These are phyloP conservation scores for Microctonus aethiopoides DNA, from an alignment of 2,888 invertebrate genomes.

Conservation along the genomic window DNA sequence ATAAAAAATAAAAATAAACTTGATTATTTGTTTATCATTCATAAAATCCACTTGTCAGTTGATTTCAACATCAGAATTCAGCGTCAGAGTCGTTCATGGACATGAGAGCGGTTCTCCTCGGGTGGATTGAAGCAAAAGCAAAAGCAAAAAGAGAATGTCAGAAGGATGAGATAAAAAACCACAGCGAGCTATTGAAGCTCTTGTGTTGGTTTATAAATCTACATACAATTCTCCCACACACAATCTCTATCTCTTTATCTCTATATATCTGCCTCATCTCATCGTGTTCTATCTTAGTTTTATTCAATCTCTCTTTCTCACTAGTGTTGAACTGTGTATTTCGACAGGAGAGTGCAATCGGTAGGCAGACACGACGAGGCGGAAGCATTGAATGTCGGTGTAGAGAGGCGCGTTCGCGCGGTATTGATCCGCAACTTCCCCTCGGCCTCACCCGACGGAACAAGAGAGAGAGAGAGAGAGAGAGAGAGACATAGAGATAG, in stretches of 20 bases:
- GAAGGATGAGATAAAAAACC: not conserved
- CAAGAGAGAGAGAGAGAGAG: constrained; percentile 8
- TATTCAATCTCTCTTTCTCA: not conserved
- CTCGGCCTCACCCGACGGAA: constrained; percentile 49
- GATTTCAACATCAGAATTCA: not conserved
- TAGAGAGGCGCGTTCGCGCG: constrained; percentile 59
- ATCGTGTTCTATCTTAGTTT: not conserved
- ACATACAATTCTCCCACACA: not conserved
- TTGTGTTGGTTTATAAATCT: too few relatives aligned
- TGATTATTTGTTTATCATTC: too few relatives aligned
- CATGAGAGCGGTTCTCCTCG: not conserved
- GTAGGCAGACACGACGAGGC: constrained; percentile 39
- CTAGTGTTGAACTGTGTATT: constrained; percentile 17
- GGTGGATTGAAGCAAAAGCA: not conserved
- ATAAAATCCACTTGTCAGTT: not conserved
- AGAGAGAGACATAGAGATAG: not conserved
- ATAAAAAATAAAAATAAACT: too few relatives aligned
- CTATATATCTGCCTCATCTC: not conserved
- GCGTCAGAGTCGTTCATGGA: not conserved
- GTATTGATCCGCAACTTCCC: constrained; percentile 66
- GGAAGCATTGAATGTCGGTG: constrained; percentile 54
- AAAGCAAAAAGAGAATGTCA: not conserved
- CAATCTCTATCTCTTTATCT: not conserved
- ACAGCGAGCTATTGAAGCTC: not conserved
- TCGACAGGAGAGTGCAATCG: constrained; percentile 30